Evolutionary conservation across 2,113 vertebrate genomes (phyloP).

Genomic region (Syngnathus scovelli): DNA sequence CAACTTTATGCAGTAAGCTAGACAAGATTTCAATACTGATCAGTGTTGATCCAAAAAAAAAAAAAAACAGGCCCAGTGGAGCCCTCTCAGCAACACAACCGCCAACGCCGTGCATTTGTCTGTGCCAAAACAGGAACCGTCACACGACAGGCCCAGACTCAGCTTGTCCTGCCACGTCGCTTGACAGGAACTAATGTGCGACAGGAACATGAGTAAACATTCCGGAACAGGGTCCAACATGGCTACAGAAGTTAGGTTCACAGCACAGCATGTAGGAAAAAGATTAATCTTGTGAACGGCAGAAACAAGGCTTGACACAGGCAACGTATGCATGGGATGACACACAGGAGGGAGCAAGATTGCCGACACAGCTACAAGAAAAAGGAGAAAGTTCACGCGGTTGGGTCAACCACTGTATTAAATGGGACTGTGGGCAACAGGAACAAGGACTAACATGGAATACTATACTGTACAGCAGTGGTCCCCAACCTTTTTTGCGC

Average conservation of each 20-base stretch:
- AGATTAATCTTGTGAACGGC: not conserved
- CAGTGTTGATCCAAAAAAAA: conserved; percentile 7
- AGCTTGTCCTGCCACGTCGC: conserved; percentile 7
- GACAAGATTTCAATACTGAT: conserved; percentile 28
- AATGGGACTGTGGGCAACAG: not conserved
- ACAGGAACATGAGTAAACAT: too few relatives aligned
- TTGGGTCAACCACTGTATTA: not conserved
- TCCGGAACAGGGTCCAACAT: not conserved
- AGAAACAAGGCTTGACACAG: not conserved
- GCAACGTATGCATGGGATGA: not conserved
- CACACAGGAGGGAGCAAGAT: not conserved
- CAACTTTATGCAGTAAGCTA: conserved; percentile 45
- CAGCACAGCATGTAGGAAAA: not conserved
- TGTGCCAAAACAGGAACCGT: conserved; percentile 43
- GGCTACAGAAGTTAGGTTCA: not conserved
- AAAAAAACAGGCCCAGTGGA: conserved; percentile 5
- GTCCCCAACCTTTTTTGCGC: too few relatives aligned
- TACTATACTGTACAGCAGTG: not conserved
- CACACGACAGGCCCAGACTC: conserved; percentile 35
- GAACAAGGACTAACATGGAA: not conserved
- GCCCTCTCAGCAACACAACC: conserved; percentile 28
- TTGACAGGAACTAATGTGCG: too few relatives aligned
- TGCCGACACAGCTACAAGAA: too few relatives aligned
- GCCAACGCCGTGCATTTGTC: conserved; percentile 48
- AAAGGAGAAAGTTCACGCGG: not conserved